Percentiles rank a stretch among this genome's conserved stretches.
phyloP scores from a whole-genome alignment of 37 sponge, comb jelly and placozoan species.

The Spongia lamella region DNA sequence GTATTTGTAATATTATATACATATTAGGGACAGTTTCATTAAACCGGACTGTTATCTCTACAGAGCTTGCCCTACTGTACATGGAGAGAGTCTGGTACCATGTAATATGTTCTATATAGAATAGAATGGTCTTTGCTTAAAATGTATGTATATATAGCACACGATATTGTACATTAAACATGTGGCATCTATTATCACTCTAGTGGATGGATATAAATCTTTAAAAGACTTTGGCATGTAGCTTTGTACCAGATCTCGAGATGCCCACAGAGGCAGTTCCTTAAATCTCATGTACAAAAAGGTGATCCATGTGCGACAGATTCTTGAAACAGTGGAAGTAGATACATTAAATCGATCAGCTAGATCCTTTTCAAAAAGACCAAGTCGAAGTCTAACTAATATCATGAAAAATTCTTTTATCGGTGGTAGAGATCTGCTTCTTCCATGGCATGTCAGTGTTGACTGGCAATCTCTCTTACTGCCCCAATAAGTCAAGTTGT shows the following conservation, averaged over 20 bases:
- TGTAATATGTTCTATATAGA: too few species aligned
- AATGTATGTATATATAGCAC: too few species aligned
- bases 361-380: constrained; percentile 11
- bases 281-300: constrained; percentile 35
- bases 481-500: constrained; percentile 18
- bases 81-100: too few species aligned
- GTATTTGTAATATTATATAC: too few species aligned
- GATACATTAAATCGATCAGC: constrained; percentile 28
- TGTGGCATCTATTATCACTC: constrained; percentile 44
- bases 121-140: too few species aligned
- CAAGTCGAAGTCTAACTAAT: too few species aligned
- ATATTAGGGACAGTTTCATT: too few species aligned
- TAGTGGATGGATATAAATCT: constrained; percentile 21
- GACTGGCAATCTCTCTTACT: constrained; percentile 11
- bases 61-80: too few species aligned
- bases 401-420: constrained; percentile 33
- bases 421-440: constrained; percentile 6
- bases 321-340: constrained; percentile 22
- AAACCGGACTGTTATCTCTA: too few species aligned
- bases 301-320: constrained; percentile 25
- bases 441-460: too few species aligned
- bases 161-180: too few species aligned
- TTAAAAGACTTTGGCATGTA: constrained; percentile 31
- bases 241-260: constrained; percentile 4
- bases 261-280: constrained; percentile 19